Base-by-base conservation (phyloP, 2,888 invertebrate species). In the Acheta domesticus region DNA sequence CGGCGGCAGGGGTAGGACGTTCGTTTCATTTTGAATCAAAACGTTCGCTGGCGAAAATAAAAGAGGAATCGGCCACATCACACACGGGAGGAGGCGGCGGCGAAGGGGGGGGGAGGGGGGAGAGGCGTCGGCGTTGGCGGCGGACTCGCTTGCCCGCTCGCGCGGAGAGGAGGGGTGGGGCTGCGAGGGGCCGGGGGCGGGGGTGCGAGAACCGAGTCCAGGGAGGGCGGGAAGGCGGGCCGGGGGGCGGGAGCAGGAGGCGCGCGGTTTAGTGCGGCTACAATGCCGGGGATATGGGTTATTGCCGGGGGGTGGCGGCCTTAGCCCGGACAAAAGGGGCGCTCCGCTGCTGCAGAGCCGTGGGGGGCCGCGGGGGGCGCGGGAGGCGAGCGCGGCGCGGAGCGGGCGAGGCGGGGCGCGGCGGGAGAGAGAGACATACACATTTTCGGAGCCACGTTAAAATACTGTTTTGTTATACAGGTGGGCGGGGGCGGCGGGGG, bases 271-370 rank as follows among this genome's bases (percentile, higher is more conserved):
- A 62, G 74, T 79, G 77, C 77, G 74, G 77, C 77, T 74, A 79
- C 79, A 77, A 77, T 79, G 79, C 79, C 77, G 20, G 79, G 80
- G 80, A 80, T 80, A 80, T 80, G 80, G 80, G 79, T 80, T 80
- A 80, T 80, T 80, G 80, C 79, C 77, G 77, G 79, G 62, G 77
- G 76, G 75, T 23, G 79, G 62, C 62, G 62, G 62, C 62, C 62
- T 62, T 62, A 62, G 62, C 62, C 62, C 62, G 62, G n/a, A 62
- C 62, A 62, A 62, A 62, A 62, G 62, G 62, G 62, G 62, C n/a
- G 62, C 62, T 62, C 62, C 62, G 62, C 14, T n/a, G n/a, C 62
- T n/a, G 62, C 62, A n/a, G n/a, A 62, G 62, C 62, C 16, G 62
- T 19, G 62, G 62, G 62, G 62, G 62, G 62, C 16, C 16, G 62